These are phyloP conservation scores for Donacobius atricapilla DNA, from an alignment of 2,113 vertebrate genomes.

Conservation along the genomic window DNA sequence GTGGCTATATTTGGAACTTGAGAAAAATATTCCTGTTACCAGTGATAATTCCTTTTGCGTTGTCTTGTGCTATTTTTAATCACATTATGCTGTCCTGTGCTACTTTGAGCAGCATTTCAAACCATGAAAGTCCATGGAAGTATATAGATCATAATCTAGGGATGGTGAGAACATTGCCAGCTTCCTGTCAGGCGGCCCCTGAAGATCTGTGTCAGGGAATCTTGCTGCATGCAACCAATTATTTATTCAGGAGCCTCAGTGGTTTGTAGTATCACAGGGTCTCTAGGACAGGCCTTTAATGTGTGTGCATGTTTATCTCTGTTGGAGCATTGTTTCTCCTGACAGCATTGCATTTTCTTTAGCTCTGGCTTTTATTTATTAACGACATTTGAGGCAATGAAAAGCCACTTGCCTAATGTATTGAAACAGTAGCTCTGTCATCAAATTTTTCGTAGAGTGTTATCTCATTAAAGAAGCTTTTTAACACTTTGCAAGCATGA, in stretches of 20 bases:
- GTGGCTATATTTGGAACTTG: not conserved
- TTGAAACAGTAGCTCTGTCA: not conserved
- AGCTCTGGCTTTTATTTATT: not conserved
- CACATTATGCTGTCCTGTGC: not conserved
- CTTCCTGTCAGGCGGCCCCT: not conserved
- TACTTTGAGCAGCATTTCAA: not conserved
- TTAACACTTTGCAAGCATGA: not conserved
- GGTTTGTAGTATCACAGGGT: not conserved
- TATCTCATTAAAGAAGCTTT: not conserved
- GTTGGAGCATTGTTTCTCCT: not conserved
- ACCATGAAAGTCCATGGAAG: not conserved
- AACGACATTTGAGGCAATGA: not conserved
- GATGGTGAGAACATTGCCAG: not conserved
- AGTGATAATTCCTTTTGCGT: not conserved
- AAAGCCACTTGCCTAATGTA: not conserved
- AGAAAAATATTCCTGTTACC: not conserved
- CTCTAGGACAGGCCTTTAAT: not conserved
- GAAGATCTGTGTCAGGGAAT: not conserved
- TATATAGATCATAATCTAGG: not conserved
- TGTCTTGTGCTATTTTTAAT: not conserved
- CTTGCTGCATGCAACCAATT: not conserved
- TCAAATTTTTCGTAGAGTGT: not conserved
- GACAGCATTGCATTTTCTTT: not conserved
- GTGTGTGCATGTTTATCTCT: not conserved
- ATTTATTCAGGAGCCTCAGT: not conserved